Base-by-base conservation (phyloP, 2,113 vertebrate species). In the Oreochromis aureus region DNA sequence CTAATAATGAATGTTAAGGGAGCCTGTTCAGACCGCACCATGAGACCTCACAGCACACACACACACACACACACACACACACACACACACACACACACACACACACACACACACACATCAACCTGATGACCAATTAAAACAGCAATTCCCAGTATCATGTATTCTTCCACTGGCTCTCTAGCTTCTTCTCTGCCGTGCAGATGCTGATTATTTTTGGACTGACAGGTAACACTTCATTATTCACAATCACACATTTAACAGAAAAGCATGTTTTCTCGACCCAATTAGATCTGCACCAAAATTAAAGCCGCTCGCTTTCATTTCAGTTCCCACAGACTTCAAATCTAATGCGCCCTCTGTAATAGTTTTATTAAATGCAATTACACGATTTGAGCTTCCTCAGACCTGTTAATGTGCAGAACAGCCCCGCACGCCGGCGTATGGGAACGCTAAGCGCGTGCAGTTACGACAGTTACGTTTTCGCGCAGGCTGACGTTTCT, bases 1-100 rank as follows among this genome's bases (percentile, higher is more conserved):
- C 89, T 95, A 93, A 95, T 96, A 95, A 95, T 95, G 92, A 93
- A 95, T 94, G 94, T 94, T 95, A 89, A 66, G 91, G 94, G 95
- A 94, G 90, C 91, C 89, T 94, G 93, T 96, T 96, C 87, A 95
- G 89, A 92, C 93, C 24, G 88, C 83, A 90, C 94, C 91, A 86
- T 71, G 93, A 96, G 94, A 95, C 92, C 87, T 63, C 83, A 81
- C 82, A 58, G 48, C 82, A 15, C 83, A 46, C 82, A 36, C 76
- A 30, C 84, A 56, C n/a, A n/a, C 53, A 19, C 48, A 55, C 41
- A 44, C 53, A 24, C 27, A 53, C 30, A 34, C 30, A 30, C 53
- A 58, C 78, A 18, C 73, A 61, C 48, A 46, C 24, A 48, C 59
- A 12, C 34, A 24, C 84, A 61, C 27, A 81, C 88, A 39, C 39